These are phyloP conservation scores for Malthinus seriepunctatus DNA, from an alignment of 2,888 invertebrate genomes.

Conservation along the genomic window DNA sequence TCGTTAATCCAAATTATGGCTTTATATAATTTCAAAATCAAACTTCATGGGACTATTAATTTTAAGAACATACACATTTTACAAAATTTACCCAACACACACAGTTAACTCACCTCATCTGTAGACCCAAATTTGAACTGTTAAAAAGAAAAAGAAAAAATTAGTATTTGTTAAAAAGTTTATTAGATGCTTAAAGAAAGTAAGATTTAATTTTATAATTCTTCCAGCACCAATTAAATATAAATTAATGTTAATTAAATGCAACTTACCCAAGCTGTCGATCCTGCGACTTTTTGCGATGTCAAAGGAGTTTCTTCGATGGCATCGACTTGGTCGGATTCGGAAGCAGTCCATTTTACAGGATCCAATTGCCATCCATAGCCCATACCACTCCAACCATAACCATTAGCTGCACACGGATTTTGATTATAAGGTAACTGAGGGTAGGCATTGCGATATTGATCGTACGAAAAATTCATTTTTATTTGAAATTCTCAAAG, in stretches of 20 bases:
- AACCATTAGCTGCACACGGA: constrained; percentile 51
- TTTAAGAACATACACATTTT: too few species aligned
- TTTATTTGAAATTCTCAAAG: not conserved
- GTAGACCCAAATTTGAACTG: too few species aligned
- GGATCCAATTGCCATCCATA: constrained; percentile 54
- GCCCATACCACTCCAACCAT: constrained; percentile 55
- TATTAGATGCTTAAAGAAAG: too few species aligned
- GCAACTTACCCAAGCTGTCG: constrained; percentile 49
- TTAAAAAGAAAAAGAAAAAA: too few species aligned
- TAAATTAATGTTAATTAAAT: not conserved
- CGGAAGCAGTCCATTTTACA: constrained; percentile 45
- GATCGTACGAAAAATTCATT: constrained; percentile 44
- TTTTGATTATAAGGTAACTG: constrained; percentile 48
- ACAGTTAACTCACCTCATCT: too few species aligned
- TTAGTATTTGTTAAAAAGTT: too few species aligned
- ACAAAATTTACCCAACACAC: too few species aligned
- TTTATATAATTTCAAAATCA: too few species aligned
- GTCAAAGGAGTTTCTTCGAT: constrained; percentile 48
- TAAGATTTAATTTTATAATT: too few species aligned
- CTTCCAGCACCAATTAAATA: too few species aligned
- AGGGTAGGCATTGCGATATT: constrained; percentile 52
- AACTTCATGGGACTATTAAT: too few species aligned
- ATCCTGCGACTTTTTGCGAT: constrained; percentile 48
- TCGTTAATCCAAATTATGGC: too few species aligned
- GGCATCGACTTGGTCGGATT: constrained; percentile 30